Conservation (phyloP, 2,888 invertebrate species). For the Gymnosoma rotundatum region DNA sequence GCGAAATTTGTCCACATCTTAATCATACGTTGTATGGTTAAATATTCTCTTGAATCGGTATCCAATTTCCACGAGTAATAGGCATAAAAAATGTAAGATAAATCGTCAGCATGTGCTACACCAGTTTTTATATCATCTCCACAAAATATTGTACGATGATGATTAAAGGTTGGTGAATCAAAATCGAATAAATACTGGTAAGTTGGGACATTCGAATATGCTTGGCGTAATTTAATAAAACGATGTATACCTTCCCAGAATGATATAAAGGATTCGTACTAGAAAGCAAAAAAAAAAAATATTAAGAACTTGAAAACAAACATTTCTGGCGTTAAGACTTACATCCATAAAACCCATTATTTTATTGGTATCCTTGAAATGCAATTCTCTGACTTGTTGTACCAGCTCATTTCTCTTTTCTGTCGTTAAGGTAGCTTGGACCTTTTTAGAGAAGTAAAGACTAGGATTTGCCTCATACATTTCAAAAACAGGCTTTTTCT, state of each 20-base stretch:
- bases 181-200: constrained; percentile 74
- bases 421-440: constrained; percentile 70
- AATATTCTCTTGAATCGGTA: constrained; percentile 77
- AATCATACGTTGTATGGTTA: constrained; percentile 79
- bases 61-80: constrained; percentile 77
- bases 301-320: not conserved
- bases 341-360: constrained; percentile 73
- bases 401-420: constrained; percentile 57
- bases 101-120: constrained; percentile 80
- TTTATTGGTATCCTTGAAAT: constrained; percentile 55
- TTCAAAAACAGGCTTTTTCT: constrained; percentile 59
- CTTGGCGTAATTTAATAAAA: constrained; percentile 59
- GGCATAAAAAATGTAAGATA: constrained; percentile 80
- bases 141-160: constrained; percentile 78
- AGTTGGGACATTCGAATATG: constrained; percentile 65
- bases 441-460: constrained; percentile 74
- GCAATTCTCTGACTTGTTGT: constrained; percentile 25
- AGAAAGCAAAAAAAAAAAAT: constrained; percentile 24
- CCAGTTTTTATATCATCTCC: constrained; percentile 77
- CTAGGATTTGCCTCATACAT: constrained; percentile 58
- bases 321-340: constrained; percentile 11
- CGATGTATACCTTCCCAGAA: constrained; percentile 74
- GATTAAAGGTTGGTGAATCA: constrained; percentile 77
- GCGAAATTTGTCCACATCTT: constrained; percentile 80
- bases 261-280: constrained; percentile 69